Percentiles rank a stretch among this genome's conserved stretches.
Conservation (phyloP, 2,797 vertebrate species). For the Bradypodion pumilum region DNA sequence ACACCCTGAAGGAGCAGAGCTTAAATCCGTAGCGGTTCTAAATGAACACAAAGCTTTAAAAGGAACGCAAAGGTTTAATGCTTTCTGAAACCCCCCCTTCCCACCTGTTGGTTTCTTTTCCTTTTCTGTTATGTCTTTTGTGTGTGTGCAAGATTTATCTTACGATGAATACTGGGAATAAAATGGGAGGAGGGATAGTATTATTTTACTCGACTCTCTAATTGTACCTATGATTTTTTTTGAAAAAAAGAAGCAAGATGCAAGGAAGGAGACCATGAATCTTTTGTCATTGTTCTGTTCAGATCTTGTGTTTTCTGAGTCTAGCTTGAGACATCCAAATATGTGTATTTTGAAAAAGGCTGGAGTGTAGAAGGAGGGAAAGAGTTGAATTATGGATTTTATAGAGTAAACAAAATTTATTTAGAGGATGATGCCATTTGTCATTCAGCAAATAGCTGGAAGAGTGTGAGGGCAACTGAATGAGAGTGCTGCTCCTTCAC, state of each 20-base stretch:
- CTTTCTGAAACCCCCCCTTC: background rate
- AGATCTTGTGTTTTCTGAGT: slow-evolving; percentile 37
- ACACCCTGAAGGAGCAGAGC: slow-evolving; percentile 29
- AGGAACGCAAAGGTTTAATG: no score
- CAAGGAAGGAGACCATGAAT: slow-evolving; percentile 42
- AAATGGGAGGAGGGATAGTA: slow-evolving; percentile 62
- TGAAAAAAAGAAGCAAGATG: slow-evolving; percentile 47
- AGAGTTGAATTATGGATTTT: slow-evolving; percentile 61
- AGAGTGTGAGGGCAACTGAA: slow-evolving; percentile 50
- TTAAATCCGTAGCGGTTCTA: slow-evolving; percentile 43
- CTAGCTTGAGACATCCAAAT: slow-evolving; percentile 7
- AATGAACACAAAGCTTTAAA: background rate
- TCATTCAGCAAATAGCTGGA: slow-evolving; percentile 66
- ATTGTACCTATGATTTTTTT: slow-evolving; percentile 37
- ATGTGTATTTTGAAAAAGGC: slow-evolving; percentile 16
- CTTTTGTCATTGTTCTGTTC: slow-evolving; percentile 52
- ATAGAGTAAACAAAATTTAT: slow-evolving; percentile 69
- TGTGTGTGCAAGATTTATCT: slow-evolving; percentile 57
- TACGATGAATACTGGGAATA: slow-evolving; percentile 64
- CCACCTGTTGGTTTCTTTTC: slow-evolving; percentile 77
- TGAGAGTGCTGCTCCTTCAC: slow-evolving; percentile 47
- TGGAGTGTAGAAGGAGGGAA: slow-evolving; percentile 27
- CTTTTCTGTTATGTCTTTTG: slow-evolving; percentile 59
- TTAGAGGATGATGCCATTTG: slow-evolving; percentile 63
- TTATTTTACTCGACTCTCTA: slow-evolving; percentile 55